Evolutionary conservation across 2,888 invertebrate species (phyloP), one percentile per base, ranked within the genome.

Genomic region (Piscicola geometra): DNA sequence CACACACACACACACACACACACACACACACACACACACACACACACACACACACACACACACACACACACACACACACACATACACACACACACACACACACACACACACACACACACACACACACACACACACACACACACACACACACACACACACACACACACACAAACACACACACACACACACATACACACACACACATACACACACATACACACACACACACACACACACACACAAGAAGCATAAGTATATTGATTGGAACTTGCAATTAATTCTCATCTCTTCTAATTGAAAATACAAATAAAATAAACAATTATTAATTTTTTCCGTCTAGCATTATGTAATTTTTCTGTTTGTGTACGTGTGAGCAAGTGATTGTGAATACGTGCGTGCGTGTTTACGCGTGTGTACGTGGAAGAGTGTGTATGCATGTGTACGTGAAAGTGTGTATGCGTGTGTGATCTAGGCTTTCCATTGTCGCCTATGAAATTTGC

Each of bases 11-110:
- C 5, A 56, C 60, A 56, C 60, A 56, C 60, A 56, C 60, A 56
- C 60, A 56, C 60, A 56, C 60, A 56, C 60, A 56, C 60, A 56
- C 60, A 56, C 60, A 56, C 60, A 56, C 60, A 56, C 60, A 56
- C 60, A 56, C 60, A 56, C 60, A 56, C 60, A 56, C 60, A 56
- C 60, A 56, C 60, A 56, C 60, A 56, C 60, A 56, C 60, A 56
- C 60, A 56, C 60, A 56, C 60, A 56, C 60, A 56, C 60, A 56
- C 60, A 56, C 60, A 56, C 60, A 56, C 60, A 56, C 60, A 56
- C 60, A 56, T n/a, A 56, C 60, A 56, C 60, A 56, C 5, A 56
- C 60, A 56, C 60, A 56, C 60, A 56, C 60, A 56, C 5, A 56
- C 60, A 56, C 60, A 56, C 60, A 56, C 60, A 56, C 60, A 56